Evolutionary conservation across 2,888 invertebrate genomes (phyloP).

Genomic region (Tenthredo scrophulariae): DNA sequence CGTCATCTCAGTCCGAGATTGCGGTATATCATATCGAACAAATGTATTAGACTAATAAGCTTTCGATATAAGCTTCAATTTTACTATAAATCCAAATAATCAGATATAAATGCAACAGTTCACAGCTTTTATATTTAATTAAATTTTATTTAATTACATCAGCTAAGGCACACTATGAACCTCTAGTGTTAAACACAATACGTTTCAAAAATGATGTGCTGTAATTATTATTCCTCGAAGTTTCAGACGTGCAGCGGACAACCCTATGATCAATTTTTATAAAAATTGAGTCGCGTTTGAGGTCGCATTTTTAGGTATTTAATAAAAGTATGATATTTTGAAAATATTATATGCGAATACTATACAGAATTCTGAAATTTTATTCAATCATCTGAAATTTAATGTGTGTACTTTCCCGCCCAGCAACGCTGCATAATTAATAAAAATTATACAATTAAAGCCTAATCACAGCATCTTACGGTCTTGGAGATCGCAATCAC

Average conservation of each 20-base stretch:
- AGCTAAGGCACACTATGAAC: slow-evolving; percentile 49
- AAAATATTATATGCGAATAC: not conserved
- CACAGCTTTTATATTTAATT: not conserved
- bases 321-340: not conserved
- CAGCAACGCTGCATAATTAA: not conserved
- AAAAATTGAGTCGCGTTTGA: not conserved
- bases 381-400: not conserved
- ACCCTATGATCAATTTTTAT: not conserved
- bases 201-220: not conserved
- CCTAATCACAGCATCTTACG: slow-evolving; percentile 35
- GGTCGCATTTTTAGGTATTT: not conserved
- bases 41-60: not conserved
- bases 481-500: slow-evolving; percentile 43
- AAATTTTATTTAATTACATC: slow-evolving; percentile 25
- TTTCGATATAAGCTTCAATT: not conserved
- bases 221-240: not conserved
- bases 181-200: not conserved
- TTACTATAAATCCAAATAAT: not conserved
- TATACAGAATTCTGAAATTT: not conserved
- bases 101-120: not conserved
- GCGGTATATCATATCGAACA: not conserved
- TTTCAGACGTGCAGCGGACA: not conserved
- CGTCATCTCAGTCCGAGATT: not conserved
- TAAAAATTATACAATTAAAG: not conserved
- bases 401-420: not conserved